Conservation (phyloP, 2,797 vertebrate genomes). For the Malacoraja senta region DNA sequence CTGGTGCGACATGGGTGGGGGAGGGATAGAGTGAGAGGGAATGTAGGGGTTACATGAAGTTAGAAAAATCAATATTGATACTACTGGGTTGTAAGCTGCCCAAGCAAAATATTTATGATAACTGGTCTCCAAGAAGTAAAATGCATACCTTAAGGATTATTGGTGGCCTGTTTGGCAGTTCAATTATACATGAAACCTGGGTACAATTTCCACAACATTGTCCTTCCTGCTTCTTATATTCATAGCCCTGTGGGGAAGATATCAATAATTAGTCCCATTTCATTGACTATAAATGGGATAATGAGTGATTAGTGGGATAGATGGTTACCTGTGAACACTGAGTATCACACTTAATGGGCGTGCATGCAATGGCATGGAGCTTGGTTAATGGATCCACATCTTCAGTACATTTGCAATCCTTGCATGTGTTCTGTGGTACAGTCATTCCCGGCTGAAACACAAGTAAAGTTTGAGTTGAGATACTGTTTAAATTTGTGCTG, state of each 20-base stretch:
- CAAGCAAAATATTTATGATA: background rate
- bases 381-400: background rate
- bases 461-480: background rate
- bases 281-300: background rate
- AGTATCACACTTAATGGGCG: slow-evolving; percentile 47
- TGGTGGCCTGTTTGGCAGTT: background rate
- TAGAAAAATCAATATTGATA: too few relatives aligned
- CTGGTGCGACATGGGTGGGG: too few relatives aligned
- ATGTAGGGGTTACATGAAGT: too few relatives aligned
- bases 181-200: slow-evolving; percentile 46
- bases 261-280: background rate
- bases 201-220: slow-evolving; percentile 56
- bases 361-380: slow-evolving; percentile 41
- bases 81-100: too few relatives aligned
- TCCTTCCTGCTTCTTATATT: slow-evolving; percentile 45
- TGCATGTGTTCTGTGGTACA: slow-evolving; percentile 50
- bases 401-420: slow-evolving; percentile 52
- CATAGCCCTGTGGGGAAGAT: slow-evolving; percentile 52
- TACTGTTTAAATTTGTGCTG: background rate
- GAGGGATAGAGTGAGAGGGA: too few relatives aligned
- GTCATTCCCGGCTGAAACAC: slow-evolving; percentile 52
- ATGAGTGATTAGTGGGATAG: background rate
- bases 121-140: background rate
- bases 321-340: slow-evolving; percentile 52
- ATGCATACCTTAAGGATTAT: slow-evolving; percentile 47